Conservation (phyloP, 2,888 invertebrate species). For the Malacosoma neustria region DNA sequence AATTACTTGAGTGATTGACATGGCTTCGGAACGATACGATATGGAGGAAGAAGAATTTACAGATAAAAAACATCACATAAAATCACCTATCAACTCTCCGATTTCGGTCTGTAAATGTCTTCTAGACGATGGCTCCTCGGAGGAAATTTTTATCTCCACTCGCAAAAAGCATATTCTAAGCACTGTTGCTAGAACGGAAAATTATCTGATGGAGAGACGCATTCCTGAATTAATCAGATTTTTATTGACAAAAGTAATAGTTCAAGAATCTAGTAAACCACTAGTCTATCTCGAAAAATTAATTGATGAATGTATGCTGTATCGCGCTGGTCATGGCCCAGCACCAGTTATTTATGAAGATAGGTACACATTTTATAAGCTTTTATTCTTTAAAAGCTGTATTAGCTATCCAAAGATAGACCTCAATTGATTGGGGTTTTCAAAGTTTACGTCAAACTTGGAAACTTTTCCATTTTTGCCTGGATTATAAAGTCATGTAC, state of each 20-base stretch:
- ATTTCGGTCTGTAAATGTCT: constrained; percentile 39
- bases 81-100: too few species aligned
- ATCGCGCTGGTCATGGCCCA: constrained; percentile 46
- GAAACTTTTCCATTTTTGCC: too few species aligned
- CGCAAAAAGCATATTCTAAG: constrained; percentile 37
- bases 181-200: constrained; percentile 42
- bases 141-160: constrained; percentile 24
- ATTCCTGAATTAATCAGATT: constrained; percentile 54
- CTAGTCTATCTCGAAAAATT: constrained; percentile 35
- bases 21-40: not conserved
- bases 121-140: constrained; percentile 20
- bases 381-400: constrained; percentile 1
- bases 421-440: too few species aligned
- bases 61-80: constrained; percentile 8
- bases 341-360: constrained; percentile 52
- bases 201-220: constrained; percentile 46
- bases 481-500: too few species aligned
- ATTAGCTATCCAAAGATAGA: too few species aligned
- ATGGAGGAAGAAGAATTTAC: constrained; percentile 12
- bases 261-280: constrained; percentile 32
- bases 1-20: too few species aligned
- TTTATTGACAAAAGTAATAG: constrained; percentile 45
- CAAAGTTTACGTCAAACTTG: too few species aligned
- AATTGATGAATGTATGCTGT: constrained; percentile 54
- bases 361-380: constrained; percentile 24